phyloP scores from a whole-genome alignment of 2,888 invertebrate genomes.

The Hyposoter dolosus region DNA sequence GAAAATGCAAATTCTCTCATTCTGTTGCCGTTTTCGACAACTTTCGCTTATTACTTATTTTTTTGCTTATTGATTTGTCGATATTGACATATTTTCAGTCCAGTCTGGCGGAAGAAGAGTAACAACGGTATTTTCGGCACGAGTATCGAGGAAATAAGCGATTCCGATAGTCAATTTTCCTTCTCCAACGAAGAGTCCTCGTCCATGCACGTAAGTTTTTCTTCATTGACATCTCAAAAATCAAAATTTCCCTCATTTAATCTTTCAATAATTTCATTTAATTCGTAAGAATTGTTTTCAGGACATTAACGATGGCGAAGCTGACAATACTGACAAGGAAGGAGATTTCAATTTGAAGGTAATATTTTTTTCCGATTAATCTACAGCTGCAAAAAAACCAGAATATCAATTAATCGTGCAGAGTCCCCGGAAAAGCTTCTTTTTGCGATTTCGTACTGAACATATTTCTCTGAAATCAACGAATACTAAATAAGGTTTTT shows the following conservation, averaged over 20 bases:
- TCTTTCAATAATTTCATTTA: background rate
- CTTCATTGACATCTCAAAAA: background rate
- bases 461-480: background rate
- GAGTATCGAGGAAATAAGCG: conserved; percentile 82
- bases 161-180: conserved; percentile 83
- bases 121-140: conserved; percentile 82
- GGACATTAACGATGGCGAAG: conserved; percentile 81
- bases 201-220: conserved; percentile 79
- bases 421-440: background rate
- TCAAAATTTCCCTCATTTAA: background rate
- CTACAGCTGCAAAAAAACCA: background rate
- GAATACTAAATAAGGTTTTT: background rate
- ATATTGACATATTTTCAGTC: conserved; percentile 80
- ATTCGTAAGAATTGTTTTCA: conserved; percentile 63
- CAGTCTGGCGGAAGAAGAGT: conserved; percentile 84
- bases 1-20: too few relatives aligned
- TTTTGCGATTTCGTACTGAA: background rate
- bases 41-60: background rate
- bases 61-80: conserved; percentile 73
- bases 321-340: conserved; percentile 82
- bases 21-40: too few relatives aligned
- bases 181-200: conserved; percentile 83
- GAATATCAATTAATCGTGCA: background rate
- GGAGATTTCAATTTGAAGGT: conserved; percentile 84
- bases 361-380: conserved; percentile 39